These are phyloP conservation scores for Agelas oroides DNA, from an alignment of 37 sponge, comb jelly and placozoan species.

Conservation along the genomic window DNA sequence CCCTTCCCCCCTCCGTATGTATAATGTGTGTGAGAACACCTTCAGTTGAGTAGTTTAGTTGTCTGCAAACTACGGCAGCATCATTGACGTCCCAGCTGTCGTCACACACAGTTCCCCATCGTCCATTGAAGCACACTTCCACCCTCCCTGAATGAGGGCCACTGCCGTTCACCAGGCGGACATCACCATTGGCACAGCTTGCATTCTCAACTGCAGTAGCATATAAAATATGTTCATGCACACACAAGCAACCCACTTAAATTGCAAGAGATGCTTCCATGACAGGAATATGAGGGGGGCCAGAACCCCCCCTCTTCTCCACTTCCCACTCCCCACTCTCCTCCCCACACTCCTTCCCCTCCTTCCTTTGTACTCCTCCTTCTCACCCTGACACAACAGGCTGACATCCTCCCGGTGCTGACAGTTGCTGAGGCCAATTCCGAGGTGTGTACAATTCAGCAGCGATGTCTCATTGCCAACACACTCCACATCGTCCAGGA, in stretches of 20 bases:
- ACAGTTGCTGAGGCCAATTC: constrained; percentile 42
- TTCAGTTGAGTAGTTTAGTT: constrained; percentile 34
- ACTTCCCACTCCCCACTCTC: background rate
- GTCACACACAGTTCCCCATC: constrained; percentile 78
- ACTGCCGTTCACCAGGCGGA: constrained; percentile 49
- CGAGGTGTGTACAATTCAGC: constrained; percentile 34
- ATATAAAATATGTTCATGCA: background rate
- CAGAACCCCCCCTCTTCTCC: background rate
- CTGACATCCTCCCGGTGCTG: constrained; percentile 47
- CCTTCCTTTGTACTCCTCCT: background rate
- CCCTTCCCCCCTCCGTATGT: too few species aligned
- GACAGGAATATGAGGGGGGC: background rate
- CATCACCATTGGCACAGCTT: constrained; percentile 35
- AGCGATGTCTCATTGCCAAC: constrained; percentile 52
- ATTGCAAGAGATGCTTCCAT: background rate
- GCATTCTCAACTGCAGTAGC: background rate
- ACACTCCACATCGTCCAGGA: constrained; percentile 49
- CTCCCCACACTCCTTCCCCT: background rate
- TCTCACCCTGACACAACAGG: constrained; percentile 26
- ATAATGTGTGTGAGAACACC: too few species aligned
- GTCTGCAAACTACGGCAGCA: constrained; percentile 60
- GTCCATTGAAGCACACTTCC: constrained; percentile 53
- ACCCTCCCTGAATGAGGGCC: constrained; percentile 36
- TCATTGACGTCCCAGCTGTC: constrained; percentile 47
- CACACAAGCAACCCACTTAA: background rate